Base-by-base conservation (phyloP, 2,888 invertebrate species). In the Orthosia gracilis region DNA sequence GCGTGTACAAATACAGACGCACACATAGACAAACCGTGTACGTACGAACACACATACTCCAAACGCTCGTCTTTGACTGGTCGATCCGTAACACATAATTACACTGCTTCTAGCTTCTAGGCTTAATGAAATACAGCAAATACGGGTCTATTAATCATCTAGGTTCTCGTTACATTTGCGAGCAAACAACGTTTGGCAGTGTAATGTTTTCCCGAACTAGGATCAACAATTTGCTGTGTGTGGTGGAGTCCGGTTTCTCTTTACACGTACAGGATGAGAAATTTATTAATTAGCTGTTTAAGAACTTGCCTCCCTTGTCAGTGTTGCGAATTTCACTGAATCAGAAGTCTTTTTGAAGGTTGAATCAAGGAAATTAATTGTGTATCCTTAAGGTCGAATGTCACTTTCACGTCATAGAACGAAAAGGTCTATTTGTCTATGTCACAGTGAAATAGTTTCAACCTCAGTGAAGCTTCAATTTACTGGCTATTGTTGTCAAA, bases 41-140 rank as follows among this genome's bases (percentile, higher is more conserved):
- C 18, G 26, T 7, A 64, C 17, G 26, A 17, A 26, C 49, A 63
- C 74, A 65, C 58, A 68, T 61, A 80, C 72, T 61, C 76, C 75
- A 63, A 80, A 65, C 57, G 58, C 63, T 76, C 61, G 61, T 71
- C 84, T 73, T 71, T 81, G 77, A 80, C 70, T 86, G 80, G 79
- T 68, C 70, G 76, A 76, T 77, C 49, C 26, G 68, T 78, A 66
- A 63, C 59, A 78, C 75, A 69, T 78, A 78, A 86, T 85, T 81
- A 73, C 80, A 23, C 45, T n/a, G 21, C 67, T 73, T 57, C 65
- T 77, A 69, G 74, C 74, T 80, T 79, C 82, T 78, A 73, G 71
- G 61, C 66, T 81, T 78, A 73, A 71, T 85, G 78, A 76, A 77
- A 82, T 76, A 75, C 75, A 66, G 81, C 76, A 80, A 85, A 82